These are phyloP conservation scores for Eupristina koningsbergeri DNA, from an alignment of 1,140 invertebrate species.

Conservation along the genomic window DNA sequence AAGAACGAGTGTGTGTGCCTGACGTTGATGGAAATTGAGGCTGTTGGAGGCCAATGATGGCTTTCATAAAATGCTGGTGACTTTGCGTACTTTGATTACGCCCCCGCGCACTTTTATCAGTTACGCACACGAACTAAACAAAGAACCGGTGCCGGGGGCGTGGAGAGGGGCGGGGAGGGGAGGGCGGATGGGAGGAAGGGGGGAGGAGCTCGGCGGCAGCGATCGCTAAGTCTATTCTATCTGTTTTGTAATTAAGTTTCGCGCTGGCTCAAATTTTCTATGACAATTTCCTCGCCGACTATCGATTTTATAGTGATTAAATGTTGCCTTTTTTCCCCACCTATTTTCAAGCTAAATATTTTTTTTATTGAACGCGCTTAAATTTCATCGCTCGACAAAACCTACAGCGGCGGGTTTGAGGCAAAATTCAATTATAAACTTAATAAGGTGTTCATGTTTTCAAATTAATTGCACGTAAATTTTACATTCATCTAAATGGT, in stretches of 20 bases:
- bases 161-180: background rate
- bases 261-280: background rate
- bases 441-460: too few relatives aligned
- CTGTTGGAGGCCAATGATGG: conserved; percentile 31
- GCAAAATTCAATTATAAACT: too few relatives aligned
- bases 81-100: conserved; percentile 46
- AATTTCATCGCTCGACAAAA: too few relatives aligned
- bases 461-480: too few relatives aligned
- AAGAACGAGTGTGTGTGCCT: conserved; percentile 30
- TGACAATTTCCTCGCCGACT: background rate
- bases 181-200: too few relatives aligned
- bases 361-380: background rate
- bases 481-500: too few relatives aligned
- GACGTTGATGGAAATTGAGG: conserved; percentile 50
- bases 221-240: conserved; percentile 9
- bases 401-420: background rate
- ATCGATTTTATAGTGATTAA: background rate
- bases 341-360: background rate
- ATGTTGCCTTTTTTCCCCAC: background rate
- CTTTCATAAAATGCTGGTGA: conserved; percentile 45
- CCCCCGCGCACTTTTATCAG: conserved; percentile 15
- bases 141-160: too few relatives aligned
- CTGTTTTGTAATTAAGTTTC: conserved; percentile 34
- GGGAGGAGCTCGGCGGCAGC: too few relatives aligned
- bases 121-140: background rate